These are phyloP conservation scores for Mechanitis messenoides DNA, from an alignment of 2,888 invertebrate genomes.

Conservation along the genomic window DNA sequence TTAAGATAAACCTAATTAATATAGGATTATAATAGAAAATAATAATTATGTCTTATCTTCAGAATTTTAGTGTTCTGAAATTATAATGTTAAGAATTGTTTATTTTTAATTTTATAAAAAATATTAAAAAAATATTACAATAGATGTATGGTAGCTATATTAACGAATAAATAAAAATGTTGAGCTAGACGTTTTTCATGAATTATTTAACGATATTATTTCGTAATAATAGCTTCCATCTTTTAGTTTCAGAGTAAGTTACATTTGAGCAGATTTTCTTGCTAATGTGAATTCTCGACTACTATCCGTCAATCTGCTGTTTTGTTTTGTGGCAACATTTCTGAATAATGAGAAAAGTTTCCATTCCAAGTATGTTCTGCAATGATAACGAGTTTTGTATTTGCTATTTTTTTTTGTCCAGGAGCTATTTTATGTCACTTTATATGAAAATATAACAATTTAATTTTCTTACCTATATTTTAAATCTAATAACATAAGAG, in stretches of 20 bases:
- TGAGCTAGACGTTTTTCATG: neutral
- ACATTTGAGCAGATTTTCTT: constrained; percentile 28
- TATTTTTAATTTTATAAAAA: too few species aligned
- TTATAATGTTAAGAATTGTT: too few species aligned
- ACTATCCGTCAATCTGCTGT: constrained; percentile 29
- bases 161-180: neutral
- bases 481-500: too few species aligned
- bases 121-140: too few species aligned
- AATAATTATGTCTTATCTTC: too few species aligned
- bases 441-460: too few species aligned
- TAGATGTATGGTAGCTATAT: too few species aligned
- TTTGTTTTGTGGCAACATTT: constrained; percentile 30
- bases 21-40: too few species aligned
- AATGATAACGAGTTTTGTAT: constrained; percentile 23
- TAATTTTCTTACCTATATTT: too few species aligned
- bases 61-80: too few species aligned
- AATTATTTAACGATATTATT: constrained; percentile 2
- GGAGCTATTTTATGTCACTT: constrained; percentile 14
- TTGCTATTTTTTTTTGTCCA: constrained; percentile 25
- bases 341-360: constrained; percentile 35
- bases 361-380: constrained; percentile 27
- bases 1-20: too few species aligned
- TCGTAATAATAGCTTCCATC: constrained; percentile 9
- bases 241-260: constrained; percentile 15
- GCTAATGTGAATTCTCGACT: constrained; percentile 26